A percentile compares a stretch with the other conserved stretches of the same genome.
phyloP scores from a whole-genome alignment of 2,797 vertebrate species.

The Acipenser oxyrinchus region DNA sequence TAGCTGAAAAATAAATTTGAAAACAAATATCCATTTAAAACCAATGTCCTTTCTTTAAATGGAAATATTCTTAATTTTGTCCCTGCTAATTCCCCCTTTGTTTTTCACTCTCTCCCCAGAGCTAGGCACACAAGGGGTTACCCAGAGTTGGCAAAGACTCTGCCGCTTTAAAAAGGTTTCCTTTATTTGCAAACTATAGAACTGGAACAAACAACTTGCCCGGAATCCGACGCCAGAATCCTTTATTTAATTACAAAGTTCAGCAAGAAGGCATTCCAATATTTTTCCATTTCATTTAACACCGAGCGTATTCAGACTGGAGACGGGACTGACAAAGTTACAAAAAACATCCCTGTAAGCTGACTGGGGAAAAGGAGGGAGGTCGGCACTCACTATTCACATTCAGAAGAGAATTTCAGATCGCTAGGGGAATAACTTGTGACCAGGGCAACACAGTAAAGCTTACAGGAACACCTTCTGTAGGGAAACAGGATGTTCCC shows the following conservation, averaged over 20 bases:
- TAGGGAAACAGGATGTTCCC: too few species aligned
- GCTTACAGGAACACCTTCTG: too few species aligned
- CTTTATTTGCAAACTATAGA: constrained; percentile 10
- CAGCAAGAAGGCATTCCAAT: constrained; percentile 26
- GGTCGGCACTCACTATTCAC: too few species aligned
- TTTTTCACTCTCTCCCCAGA: too few species aligned
- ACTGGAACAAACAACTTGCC: constrained; percentile 24
- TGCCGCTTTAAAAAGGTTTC: constrained; percentile 7
- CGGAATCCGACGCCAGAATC: constrained; percentile 20
- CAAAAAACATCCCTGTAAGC: constrained; percentile 15
- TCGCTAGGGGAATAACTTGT: too few species aligned
- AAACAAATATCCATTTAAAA: too few species aligned
- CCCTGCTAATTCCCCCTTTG: too few species aligned
- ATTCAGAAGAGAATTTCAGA: too few species aligned
- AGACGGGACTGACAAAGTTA: constrained; percentile 7
- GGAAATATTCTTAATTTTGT: too few species aligned
- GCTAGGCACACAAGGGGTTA: constrained; percentile 9
- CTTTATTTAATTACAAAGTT: constrained; percentile 33
- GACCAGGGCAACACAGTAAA: too few species aligned
- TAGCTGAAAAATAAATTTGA: too few species aligned
- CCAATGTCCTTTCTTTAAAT: too few species aligned
- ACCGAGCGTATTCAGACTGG: constrained; percentile 21
- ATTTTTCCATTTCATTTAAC: constrained; percentile 19
- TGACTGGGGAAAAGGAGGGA: constrained; percentile 12
- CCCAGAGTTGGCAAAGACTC: neutral